Conservation (phyloP, 1,140 invertebrate genomes). For the Mycetomoellerius zeteki region DNA sequence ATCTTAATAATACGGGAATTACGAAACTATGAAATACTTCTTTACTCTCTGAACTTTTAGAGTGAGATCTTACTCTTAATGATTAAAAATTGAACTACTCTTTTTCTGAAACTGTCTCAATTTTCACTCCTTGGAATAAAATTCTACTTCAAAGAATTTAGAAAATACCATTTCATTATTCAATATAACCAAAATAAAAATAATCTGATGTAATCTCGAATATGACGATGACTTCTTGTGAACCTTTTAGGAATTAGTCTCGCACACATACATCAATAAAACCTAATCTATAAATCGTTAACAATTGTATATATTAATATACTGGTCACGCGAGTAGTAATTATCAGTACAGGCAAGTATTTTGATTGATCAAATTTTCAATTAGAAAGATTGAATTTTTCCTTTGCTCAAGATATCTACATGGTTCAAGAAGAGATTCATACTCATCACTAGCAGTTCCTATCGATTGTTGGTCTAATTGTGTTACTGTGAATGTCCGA, state of each 20-base stretch:
- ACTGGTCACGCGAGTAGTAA: background rate
- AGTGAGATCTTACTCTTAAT: too few relatives aligned
- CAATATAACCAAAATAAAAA: background rate
- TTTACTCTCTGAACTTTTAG: background rate
- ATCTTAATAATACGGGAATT: background rate
- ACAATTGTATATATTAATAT: background rate
- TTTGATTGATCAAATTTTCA: background rate
- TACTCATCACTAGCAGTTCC: slow-evolving; percentile 81
- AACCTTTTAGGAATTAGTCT: background rate
- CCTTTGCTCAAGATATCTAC: slow-evolving; percentile 34
- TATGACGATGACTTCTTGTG: background rate
- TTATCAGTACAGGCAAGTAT: background rate
- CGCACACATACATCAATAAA: background rate
- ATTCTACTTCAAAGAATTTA: background rate
- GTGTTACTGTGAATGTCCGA: slow-evolving; percentile 86
- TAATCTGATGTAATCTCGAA: background rate
- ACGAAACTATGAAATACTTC: background rate
- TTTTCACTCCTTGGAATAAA: too few relatives aligned
- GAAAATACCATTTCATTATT: background rate
- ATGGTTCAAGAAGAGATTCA: slow-evolving; percentile 66
- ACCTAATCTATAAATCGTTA: background rate
- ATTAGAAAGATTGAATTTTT: background rate
- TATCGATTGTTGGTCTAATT: slow-evolving; percentile 86
- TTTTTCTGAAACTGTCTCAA: too few relatives aligned
- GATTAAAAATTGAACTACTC: too few relatives aligned